A percentile compares a stretch with the other conserved stretches of the same genome.
Evolutionary conservation across 1,140 invertebrate genomes (phyloP).

Genomic region (Bombus terrestris): DNA sequence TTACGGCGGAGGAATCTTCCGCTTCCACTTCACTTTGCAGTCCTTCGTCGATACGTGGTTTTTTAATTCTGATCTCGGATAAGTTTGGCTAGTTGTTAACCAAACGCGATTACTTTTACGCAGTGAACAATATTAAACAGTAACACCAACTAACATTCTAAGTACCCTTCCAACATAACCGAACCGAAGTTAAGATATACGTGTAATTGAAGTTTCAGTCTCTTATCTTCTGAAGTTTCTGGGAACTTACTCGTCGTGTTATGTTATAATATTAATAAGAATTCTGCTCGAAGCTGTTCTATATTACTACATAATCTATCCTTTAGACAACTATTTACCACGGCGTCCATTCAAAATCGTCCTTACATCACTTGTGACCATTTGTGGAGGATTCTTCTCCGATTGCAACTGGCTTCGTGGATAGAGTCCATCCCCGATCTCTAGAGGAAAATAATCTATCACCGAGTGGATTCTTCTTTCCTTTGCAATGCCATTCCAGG

Average conservation of each 20-base stretch:
- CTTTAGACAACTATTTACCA: too few relatives aligned
- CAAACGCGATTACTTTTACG: not conserved
- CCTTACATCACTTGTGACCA: not conserved
- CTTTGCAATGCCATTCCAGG: not conserved
- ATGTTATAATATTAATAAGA: not conserved
- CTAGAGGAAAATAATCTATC: not conserved
- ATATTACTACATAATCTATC: too few relatives aligned
- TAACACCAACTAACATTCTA: not conserved
- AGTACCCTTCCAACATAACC: not conserved
- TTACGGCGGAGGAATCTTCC: not conserved
- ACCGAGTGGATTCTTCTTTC: not conserved
- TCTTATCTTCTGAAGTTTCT: not conserved
- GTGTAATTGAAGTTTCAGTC: not conserved
- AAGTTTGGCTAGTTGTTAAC: not conserved
- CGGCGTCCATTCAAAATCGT: too few relatives aligned
- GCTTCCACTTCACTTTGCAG: not conserved
- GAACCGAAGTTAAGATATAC: not conserved
- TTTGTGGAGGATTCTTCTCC: not conserved
- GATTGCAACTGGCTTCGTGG: not conserved
- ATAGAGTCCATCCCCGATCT: not conserved
- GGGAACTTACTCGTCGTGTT: not conserved
- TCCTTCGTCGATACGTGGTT: not conserved
- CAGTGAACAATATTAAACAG: not conserved
- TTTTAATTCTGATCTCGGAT: not conserved
- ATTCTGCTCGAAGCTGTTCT: not conserved